phyloP scores from a whole-genome alignment of 2,113 vertebrate species.

The Loxodonta africana region DNA sequence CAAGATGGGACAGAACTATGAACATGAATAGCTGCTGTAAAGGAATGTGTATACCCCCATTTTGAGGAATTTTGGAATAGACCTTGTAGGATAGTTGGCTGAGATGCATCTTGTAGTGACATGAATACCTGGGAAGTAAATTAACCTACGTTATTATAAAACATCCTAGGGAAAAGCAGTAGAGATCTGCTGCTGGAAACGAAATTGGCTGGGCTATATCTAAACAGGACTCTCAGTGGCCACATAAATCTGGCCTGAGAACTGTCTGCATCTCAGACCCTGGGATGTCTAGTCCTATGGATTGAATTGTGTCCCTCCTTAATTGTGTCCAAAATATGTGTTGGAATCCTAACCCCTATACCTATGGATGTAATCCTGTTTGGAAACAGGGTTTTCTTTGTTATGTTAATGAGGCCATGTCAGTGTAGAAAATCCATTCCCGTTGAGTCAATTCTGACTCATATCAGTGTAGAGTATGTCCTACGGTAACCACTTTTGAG shows the following conservation, averaged over 20 bases:
- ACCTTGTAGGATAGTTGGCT: neutral
- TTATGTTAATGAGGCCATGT: no score
- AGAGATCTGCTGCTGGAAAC: neutral
- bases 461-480: no score
- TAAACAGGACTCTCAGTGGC: neutral
- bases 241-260: neutral
- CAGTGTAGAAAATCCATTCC: no score
- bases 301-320: no score
- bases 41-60: neutral
- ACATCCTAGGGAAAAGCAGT: neutral
- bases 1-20: neutral
- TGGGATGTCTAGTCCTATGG: no score
- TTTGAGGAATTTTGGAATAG: neutral
- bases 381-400: no score
- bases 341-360: no score
- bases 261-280: neutral
- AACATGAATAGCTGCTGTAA: neutral
- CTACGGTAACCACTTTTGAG: no score
- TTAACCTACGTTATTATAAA: constrained; percentile 1
- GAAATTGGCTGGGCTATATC: neutral
- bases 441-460: no score
- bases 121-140: neutral
- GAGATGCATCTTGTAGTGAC: neutral
- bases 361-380: no score
- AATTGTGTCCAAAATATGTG: no score